Evolutionary conservation across 35 echinoderm and acorn worm genomes (phyloP), one percentile per base, ranked within the genome.

Genomic region (Heliocidaris tuberculata): DNA sequence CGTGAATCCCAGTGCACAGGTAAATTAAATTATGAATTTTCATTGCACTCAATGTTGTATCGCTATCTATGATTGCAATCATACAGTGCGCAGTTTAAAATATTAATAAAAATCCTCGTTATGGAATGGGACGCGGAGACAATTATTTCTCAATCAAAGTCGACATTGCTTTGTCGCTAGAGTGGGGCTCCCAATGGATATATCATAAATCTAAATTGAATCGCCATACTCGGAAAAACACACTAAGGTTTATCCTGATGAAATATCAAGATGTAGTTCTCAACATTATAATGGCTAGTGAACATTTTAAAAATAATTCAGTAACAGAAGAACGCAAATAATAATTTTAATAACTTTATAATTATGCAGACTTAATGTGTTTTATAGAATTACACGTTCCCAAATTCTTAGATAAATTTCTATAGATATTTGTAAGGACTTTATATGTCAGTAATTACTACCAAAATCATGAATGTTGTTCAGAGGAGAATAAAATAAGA

Each of bases 71-170:
- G 27, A 5, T 42, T 3, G 21, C 65, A 19, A 19, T 27, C 27
- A 56, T 10, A 56, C 52, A 78, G 27, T 27, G 65, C 65, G 27
- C 65, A 78, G 65, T 78, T n/a, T 78, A n/a, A 27, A 78, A 78
- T 78, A 78, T 78, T 78, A 78, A 78, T 78, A 78, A 8, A 8
- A 78, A 78, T n/a, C 21, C 65, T 78, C 65, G 27, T 78, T n/a
- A 5, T 78, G 21, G 65, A 78, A 7, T 19, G 7, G 65, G 65
- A 78, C 27, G 65, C 65, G 15, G 65, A 78, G 65, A 78, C 65
- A 78, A 78, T 78, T 78, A 78, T 78, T 78, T n/a, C 65, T 78
- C 8, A 78, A 78, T 78, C 65, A 78, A 78, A 78, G 21, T 78
- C 27, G 65, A 78, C 65, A 78, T 78, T 78, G 65, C 65, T 7